Percentiles rank a stretch among this genome's conserved stretches.
Evolutionary conservation across 1,140 invertebrate genomes (phyloP).

Genomic region (Dinoponera quadriceps): DNA sequence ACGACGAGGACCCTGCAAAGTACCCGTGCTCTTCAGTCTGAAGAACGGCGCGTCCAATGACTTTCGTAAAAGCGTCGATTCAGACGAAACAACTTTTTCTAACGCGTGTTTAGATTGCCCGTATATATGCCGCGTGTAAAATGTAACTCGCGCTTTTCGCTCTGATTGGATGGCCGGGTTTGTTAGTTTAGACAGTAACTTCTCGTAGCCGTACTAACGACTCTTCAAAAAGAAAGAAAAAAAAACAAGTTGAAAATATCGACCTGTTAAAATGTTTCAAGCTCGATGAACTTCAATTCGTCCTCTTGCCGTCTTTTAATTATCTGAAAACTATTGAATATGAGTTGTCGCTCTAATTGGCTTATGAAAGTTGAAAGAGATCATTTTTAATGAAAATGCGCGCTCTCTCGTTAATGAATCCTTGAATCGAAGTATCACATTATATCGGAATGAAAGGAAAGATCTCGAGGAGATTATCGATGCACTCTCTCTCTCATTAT

Average conservation of each 20-base stretch:
- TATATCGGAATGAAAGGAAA: background rate
- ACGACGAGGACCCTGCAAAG: constrained; percentile 52
- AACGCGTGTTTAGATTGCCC: background rate
- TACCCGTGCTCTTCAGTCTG: constrained; percentile 45
- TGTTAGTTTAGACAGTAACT: no score
- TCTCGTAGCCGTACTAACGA: no score
- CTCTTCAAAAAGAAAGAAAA: no score
- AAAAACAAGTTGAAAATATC: background rate
- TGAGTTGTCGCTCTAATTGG: constrained; percentile 10
- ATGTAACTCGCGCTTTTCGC: background rate
- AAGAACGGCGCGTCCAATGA: constrained; percentile 11
- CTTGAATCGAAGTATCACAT: background rate
- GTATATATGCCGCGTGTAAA: background rate
- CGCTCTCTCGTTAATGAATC: background rate
- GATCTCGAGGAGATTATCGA: constrained; percentile 6
- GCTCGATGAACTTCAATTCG: background rate
- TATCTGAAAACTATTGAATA: constrained; percentile 5
- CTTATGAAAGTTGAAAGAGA: background rate
- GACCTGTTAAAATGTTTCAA: background rate
- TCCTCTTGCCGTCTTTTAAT: background rate
- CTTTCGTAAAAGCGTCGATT: constrained; percentile 4
- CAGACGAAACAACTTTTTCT: background rate
- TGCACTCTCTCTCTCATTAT: constrained; percentile 1
- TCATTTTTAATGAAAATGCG: background rate
- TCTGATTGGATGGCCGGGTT: background rate